These are phyloP conservation scores for Neostethus bicornis DNA, from an alignment of 2,797 vertebrate species.

Conservation along the genomic window DNA sequence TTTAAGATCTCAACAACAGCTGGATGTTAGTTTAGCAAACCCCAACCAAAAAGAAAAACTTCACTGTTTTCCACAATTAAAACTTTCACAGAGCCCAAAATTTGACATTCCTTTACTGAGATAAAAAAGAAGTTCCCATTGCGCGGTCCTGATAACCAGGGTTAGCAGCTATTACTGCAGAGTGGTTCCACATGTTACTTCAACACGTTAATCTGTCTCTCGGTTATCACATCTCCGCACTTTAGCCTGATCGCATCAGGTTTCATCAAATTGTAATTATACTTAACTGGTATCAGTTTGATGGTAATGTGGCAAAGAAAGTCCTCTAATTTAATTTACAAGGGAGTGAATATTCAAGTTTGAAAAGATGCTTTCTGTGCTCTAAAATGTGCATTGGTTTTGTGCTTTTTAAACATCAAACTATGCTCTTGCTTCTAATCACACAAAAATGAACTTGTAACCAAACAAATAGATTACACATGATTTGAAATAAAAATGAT, in stretches of 20 bases:
- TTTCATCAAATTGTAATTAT: constrained; percentile 11
- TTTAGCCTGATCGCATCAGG: constrained; percentile 35
- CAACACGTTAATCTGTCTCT: constrained; percentile 47
- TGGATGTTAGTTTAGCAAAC: constrained; percentile 56
- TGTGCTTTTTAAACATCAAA: too few relatives aligned
- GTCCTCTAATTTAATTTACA: too few relatives aligned
- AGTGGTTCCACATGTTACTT: constrained; percentile 73
- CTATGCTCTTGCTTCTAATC: too few relatives aligned
- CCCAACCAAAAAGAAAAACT: constrained; percentile 31
- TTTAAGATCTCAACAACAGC: constrained; percentile 49
- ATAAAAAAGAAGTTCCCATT: constrained; percentile 65
- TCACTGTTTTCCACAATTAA: constrained; percentile 56
- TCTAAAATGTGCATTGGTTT: too few relatives aligned
- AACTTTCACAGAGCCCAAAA: constrained; percentile 54
- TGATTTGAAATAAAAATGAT: too few relatives aligned
- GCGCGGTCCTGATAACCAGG: constrained; percentile 62
- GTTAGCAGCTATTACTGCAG: constrained; percentile 69
- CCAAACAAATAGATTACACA: too few relatives aligned
- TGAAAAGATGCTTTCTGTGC: too few relatives aligned
- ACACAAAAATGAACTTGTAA: too few relatives aligned
- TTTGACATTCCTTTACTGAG: constrained; percentile 60
- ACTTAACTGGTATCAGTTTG: constrained; percentile 9
- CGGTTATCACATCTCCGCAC: constrained; percentile 53
- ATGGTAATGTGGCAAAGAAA: too few relatives aligned
- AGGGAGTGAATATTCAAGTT: too few relatives aligned